Evolutionary conservation across 2,888 invertebrate species (phyloP).

Genomic region (Exephanes ischioxanthus): DNA sequence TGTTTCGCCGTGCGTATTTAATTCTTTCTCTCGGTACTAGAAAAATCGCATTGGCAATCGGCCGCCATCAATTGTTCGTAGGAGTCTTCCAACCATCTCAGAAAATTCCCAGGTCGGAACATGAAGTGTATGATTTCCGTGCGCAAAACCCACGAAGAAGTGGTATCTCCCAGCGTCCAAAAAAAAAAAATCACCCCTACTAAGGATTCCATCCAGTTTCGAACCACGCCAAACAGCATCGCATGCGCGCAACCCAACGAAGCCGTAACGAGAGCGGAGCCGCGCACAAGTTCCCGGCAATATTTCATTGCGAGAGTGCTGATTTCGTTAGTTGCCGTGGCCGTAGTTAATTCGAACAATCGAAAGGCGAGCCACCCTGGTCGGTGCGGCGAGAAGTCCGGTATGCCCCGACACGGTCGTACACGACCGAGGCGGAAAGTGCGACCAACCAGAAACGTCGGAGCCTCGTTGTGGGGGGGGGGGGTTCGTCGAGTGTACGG

Average conservation of each 20-base stretch:
- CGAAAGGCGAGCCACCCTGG: slow-evolving; percentile 49
- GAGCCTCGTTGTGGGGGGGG: slow-evolving; percentile 48
- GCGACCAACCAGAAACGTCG: slow-evolving; percentile 59
- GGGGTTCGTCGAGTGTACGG: slow-evolving; percentile 16
- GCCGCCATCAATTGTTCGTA: no score
- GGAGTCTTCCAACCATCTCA: no score
- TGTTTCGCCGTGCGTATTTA: no score
- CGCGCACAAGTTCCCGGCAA: slow-evolving; percentile 28
- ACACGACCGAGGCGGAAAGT: slow-evolving; percentile 64
- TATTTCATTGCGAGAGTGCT: slow-evolving; percentile 54
- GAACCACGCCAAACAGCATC: background rate
- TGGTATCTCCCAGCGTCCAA: no score
- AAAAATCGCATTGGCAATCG: background rate
- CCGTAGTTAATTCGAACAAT: slow-evolving; percentile 66
- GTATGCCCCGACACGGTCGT: slow-evolving; percentile 24
- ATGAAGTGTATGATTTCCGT: no score
- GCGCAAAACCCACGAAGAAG: no score
- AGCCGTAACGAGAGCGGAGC: slow-evolving; percentile 31
- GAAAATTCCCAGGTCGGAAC: no score
- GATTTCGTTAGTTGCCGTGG: slow-evolving; percentile 57
- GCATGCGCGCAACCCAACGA: slow-evolving; percentile 6
- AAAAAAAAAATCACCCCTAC: no score
- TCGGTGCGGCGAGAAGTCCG: slow-evolving; percentile 20
- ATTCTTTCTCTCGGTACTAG: background rate
- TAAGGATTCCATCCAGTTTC: background rate